Percentiles rank a stretch among this genome's conserved stretches.
phyloP scores from a whole-genome alignment of 2,797 vertebrate genomes.

The Periparus ater region DNA sequence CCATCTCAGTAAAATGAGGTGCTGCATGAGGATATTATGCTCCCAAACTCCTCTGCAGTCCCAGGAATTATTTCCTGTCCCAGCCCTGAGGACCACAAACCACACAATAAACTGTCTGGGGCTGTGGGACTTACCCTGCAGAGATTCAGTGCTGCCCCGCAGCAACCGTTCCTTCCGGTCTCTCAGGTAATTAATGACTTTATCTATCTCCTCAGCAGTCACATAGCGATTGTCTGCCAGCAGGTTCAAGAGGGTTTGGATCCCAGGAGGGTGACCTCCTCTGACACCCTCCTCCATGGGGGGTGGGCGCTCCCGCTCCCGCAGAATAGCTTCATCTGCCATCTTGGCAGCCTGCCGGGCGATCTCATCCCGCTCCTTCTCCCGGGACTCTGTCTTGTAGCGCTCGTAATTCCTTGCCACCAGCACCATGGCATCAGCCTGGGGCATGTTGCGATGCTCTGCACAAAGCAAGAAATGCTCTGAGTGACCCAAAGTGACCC shows the following conservation, averaged over 20 bases:
- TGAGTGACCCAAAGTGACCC: not conserved
- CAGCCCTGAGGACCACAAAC: not conserved
- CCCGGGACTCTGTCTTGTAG: slow-evolving; percentile 90
- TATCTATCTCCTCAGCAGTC: slow-evolving; percentile 89
- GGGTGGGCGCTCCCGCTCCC: slow-evolving; percentile 84
- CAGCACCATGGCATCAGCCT: slow-evolving; percentile 95
- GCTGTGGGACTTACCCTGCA: slow-evolving; percentile 76
- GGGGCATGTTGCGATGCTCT: slow-evolving; percentile 99
- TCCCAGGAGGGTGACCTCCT: slow-evolving; percentile 85
- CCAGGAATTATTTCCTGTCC: not conserved
- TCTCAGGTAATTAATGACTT: slow-evolving; percentile 89
- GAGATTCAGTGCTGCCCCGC: slow-evolving; percentile 78
- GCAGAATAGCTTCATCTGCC: slow-evolving; percentile 92
- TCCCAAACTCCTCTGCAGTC: not conserved
- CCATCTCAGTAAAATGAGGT: not conserved
- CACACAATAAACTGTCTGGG: fast-evolving
- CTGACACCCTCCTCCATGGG: slow-evolving; percentile 73
- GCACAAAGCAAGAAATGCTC: not conserved
- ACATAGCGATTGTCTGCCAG: slow-evolving; percentile 91
- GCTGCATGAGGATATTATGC: not conserved
- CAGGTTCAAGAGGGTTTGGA: slow-evolving; percentile 88
- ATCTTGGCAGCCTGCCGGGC: slow-evolving; percentile 95
- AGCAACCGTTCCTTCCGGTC: slow-evolving; percentile 88
- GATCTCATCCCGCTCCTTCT: slow-evolving; percentile 94
- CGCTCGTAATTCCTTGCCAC: slow-evolving; percentile 93